Conservation (phyloP, 1,140 invertebrate species). For the Galleria mellonella region DNA sequence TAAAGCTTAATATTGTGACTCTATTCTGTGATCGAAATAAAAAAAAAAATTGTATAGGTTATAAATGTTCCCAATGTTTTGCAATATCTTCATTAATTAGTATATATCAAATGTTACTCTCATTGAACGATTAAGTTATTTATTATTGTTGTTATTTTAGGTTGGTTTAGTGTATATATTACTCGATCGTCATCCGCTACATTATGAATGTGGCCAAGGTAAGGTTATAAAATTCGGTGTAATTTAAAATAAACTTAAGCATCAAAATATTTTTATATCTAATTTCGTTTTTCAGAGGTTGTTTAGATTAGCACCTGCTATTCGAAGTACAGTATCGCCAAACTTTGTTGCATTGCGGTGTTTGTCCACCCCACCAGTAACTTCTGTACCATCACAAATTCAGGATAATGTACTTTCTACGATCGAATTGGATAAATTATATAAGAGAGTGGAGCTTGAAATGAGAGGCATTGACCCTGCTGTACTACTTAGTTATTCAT, state of each 20-base stretch:
- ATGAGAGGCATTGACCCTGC: slow-evolving; percentile 89
- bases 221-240: neutral
- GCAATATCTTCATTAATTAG: too few relatives aligned
- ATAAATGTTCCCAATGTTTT: too few relatives aligned
- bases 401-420: slow-evolving; percentile 18
- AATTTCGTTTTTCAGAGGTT: slow-evolving; percentile 33
- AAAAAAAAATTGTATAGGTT: too few relatives aligned
- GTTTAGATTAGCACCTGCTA: slow-evolving; percentile 27
- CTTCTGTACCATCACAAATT: slow-evolving; percentile 24
- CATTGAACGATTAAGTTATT: too few relatives aligned
- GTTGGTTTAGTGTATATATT: neutral
- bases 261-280: neutral
- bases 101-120: too few relatives aligned
- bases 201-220: neutral
- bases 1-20: too few relatives aligned
- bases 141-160: too few relatives aligned
- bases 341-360: slow-evolving; percentile 22
- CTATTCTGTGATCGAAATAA: too few relatives aligned
- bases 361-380: slow-evolving; percentile 23
- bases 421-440: slow-evolving; percentile 83
- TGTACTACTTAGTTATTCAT: slow-evolving; percentile 91
- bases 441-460: slow-evolving; percentile 90
- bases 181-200: neutral
- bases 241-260: neutral
- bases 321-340: slow-evolving; percentile 19